phyloP scores from a whole-genome alignment of 2,113 vertebrate genomes.

The Rhodinocichla rosea region DNA sequence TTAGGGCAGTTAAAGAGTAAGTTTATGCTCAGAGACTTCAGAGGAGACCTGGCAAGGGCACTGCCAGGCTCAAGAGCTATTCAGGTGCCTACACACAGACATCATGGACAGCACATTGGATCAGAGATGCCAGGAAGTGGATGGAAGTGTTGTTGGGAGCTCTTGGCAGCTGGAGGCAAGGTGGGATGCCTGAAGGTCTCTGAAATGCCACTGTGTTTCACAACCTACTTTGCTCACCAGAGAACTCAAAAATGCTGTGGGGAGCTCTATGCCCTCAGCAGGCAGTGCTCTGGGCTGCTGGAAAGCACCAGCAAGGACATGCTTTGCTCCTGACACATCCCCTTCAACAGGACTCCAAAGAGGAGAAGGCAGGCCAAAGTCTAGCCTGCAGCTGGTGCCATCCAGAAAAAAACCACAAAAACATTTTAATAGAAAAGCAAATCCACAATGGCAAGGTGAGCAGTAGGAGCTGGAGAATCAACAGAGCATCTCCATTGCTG shows the following conservation, averaged over 20 bases:
- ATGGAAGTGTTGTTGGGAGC: neutral
- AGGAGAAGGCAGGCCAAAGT: neutral
- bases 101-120: rapidly evolving
- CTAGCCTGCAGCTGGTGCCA: neutral
- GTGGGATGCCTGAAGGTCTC: neutral
- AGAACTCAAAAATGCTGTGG: neutral
- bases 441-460: neutral
- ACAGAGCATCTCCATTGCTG: neutral
- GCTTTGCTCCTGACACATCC: neutral
- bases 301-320: neutral
- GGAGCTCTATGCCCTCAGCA: neutral
- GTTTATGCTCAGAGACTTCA: neutral
- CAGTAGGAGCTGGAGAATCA: neutral
- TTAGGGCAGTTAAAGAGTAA: neutral
- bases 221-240: neutral
- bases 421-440: neutral
- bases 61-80: neutral
- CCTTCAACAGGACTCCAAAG: neutral
- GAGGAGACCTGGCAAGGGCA: neutral
- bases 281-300: neutral
- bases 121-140: neutral
- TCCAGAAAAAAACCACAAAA: neutral
- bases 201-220: neutral
- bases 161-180: neutral
- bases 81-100: neutral